Evolutionary conservation across 2,113 vertebrate genomes (phyloP).

Genomic region (Lates calcarifer): DNA sequence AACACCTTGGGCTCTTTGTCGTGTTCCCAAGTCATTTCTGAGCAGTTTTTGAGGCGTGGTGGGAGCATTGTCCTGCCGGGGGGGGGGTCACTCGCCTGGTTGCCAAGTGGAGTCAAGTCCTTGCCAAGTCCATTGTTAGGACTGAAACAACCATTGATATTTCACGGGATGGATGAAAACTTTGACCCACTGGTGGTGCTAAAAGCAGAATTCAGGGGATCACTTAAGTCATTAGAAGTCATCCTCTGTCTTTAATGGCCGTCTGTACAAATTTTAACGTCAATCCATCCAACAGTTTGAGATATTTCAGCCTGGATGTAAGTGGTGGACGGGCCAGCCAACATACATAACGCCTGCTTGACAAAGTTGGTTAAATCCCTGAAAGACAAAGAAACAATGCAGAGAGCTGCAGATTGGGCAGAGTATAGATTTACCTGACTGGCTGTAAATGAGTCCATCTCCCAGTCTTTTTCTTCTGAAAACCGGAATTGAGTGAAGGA

Average conservation of each 20-base stretch:
- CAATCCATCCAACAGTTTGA: background rate
- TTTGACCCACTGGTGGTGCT: background rate
- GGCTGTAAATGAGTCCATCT: conserved; percentile 82
- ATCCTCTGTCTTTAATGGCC: background rate
- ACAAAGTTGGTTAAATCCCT: conserved; percentile 11
- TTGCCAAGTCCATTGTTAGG: too few relatives aligned
- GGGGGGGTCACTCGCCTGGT: too few relatives aligned
- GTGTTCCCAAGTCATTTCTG: too few relatives aligned
- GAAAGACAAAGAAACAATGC: background rate
- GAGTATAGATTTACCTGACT: conserved; percentile 85
- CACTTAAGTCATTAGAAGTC: background rate
- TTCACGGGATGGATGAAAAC: background rate
- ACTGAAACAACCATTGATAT: too few relatives aligned
- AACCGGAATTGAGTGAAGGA: conserved; percentile 94
- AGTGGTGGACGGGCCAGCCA: background rate
- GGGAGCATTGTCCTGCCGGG: too few relatives aligned
- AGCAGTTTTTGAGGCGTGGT: too few relatives aligned
- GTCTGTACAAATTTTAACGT: background rate
- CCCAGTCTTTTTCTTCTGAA: conserved; percentile 96
- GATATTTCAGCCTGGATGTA: background rate
- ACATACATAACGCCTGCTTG: background rate
- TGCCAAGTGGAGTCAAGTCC: too few relatives aligned
- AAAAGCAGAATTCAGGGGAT: background rate
- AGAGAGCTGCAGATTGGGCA: background rate
- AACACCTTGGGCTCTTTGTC: too few relatives aligned